phyloP scores from a whole-genome alignment of 1,140 invertebrate species.

The Hyposmocoma kahamanoa region DNA sequence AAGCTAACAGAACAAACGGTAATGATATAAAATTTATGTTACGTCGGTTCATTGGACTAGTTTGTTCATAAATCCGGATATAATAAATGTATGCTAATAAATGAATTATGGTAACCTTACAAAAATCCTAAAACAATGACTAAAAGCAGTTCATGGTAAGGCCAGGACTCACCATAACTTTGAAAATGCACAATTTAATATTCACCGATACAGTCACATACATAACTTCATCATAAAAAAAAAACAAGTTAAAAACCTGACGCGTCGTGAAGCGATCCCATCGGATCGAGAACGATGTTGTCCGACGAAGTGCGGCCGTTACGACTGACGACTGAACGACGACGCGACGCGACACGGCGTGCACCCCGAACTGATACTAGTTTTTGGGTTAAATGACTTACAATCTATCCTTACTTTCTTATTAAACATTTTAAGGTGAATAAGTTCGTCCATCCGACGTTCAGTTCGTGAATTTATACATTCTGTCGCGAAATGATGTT shows the following conservation, averaged over 20 bases:
- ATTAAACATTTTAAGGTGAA: slow-evolving; percentile 65
- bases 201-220: slow-evolving; percentile 72
- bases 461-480: slow-evolving; percentile 70
- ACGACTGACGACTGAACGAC: no score
- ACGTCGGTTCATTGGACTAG: slow-evolving; percentile 66
- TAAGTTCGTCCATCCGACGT: slow-evolving; percentile 63
- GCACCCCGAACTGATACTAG: slow-evolving; percentile 40
- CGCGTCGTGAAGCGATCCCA: slow-evolving; percentile 45
- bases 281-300: slow-evolving; percentile 35
- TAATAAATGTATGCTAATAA: slow-evolving; percentile 67
- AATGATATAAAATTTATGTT: slow-evolving; percentile 25
- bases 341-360: neutral
- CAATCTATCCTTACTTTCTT: slow-evolving; percentile 68
- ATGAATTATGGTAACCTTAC: slow-evolving; percentile 72
- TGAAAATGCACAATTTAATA: slow-evolving; percentile 72
- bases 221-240: slow-evolving; percentile 71
- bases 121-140: slow-evolving; percentile 73
- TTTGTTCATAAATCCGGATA: slow-evolving; percentile 68
- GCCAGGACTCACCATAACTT: slow-evolving; percentile 56
- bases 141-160: slow-evolving; percentile 62
- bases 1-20: slow-evolving; percentile 51
- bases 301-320: no score
- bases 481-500: slow-evolving; percentile 62
- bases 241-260: slow-evolving; percentile 69
- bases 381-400: slow-evolving; percentile 69